Evolutionary conservation across 2,888 invertebrate species (phyloP), one percentile per base, ranked within the genome.

Genomic region (Ophion ventricosus): DNA sequence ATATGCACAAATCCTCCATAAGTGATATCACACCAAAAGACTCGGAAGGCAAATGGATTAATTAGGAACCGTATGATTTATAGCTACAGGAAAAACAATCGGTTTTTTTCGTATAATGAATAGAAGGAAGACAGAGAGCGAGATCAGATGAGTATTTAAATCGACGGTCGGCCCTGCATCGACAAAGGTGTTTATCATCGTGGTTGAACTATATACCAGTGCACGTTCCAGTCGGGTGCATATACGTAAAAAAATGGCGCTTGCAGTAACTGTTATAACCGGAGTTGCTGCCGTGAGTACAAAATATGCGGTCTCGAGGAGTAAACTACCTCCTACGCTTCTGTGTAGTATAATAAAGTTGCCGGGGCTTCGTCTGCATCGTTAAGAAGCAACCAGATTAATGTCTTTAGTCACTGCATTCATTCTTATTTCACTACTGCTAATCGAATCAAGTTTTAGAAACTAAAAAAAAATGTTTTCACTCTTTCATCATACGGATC

Each of bases 141-240:
- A 54, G 49, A 80, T n/a, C 2, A 29, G 40, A 61, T 57, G 7
- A 80, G 25, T 1, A 40, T 25, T 70, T 64, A 54, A 64, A 76
- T 70, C 57, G 59, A 25, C 26, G 59, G 26, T 70, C 26, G 26
- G 35, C 43, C 43, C 61, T 40, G 54, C 40, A 64, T 25, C 56
- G 26, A 70, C 61, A 29, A 63, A 72, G 40, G 69, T 73, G 77
- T 74, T 77, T 84, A 69, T 64, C 59, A 17, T 54, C 56, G 26
- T 25, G 56, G 43, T 56, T 49, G 26, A 66, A 70, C 14, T n/a
- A 20, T 23, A n/a, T 72, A 35, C 29, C 17, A 49, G 8, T 23
- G 59, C 72, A 26, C 43, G 64, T 57, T 61, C 8, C 35, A 23
- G n/a, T 54, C n/a, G 20, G 57, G 49, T 61, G 26, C 35, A 23